Evolutionary conservation across 2,797 vertebrate species (phyloP).

Genomic region (Tokudaia muenninki): DNA sequence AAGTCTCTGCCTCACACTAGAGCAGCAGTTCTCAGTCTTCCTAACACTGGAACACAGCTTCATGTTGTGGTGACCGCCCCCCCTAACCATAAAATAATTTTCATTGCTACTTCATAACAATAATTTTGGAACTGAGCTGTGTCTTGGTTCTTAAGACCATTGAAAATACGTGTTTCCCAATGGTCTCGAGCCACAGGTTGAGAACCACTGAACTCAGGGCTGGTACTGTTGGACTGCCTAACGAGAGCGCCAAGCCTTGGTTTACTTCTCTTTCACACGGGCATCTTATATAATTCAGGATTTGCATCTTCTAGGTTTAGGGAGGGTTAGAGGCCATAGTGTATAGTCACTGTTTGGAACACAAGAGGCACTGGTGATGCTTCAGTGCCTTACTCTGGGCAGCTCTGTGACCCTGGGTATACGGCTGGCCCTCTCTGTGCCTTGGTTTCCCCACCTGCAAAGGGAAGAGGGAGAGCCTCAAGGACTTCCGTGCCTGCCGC

Average conservation of each 20-base stretch:
- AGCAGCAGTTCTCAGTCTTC: background rate
- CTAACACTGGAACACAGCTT: background rate
- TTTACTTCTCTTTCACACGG: conserved; percentile 32
- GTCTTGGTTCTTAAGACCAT: background rate
- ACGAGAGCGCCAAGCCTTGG: background rate
- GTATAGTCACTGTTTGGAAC: background rate
- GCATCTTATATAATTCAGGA: background rate
- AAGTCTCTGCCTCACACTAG: background rate
- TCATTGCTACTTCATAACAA: background rate
- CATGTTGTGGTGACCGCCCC: background rate
- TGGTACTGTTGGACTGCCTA: background rate
- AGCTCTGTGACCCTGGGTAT: background rate
- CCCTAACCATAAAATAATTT: background rate
- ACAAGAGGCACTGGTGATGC: rapidly evolving
- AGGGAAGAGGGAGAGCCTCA: background rate
- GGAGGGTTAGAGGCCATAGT: background rate
- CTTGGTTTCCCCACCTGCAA: conserved; percentile 13
- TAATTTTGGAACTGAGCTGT: too few relatives aligned
- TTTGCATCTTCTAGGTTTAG: background rate
- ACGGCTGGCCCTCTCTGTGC: background rate
- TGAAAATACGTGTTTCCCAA: background rate
- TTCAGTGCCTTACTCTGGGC: background rate
- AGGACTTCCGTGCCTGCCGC: background rate
- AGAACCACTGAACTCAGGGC: background rate
- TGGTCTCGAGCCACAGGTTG: background rate